Conservation (phyloP, 1,140 invertebrate genomes). For the Himalopsyche phryganea region DNA sequence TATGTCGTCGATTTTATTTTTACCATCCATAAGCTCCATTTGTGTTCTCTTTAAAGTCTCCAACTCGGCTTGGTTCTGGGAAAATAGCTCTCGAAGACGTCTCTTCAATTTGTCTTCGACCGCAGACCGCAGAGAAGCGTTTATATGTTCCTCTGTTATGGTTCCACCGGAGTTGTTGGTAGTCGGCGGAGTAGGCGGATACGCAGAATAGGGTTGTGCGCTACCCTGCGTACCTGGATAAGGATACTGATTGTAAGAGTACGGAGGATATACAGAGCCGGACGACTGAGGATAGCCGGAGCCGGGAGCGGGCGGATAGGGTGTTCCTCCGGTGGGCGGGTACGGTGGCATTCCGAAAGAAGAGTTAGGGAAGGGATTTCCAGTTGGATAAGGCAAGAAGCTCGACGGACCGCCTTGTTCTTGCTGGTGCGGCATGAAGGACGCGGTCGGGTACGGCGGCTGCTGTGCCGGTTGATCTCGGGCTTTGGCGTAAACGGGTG, state of each 20-base stretch:
- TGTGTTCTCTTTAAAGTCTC: slow-evolving; percentile 86
- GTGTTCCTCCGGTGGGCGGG: slow-evolving; percentile 35
- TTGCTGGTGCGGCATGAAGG: slow-evolving; percentile 65
- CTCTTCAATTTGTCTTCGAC: slow-evolving; percentile 91
- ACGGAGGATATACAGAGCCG: neutral
- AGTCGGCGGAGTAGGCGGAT: slow-evolving; percentile 48
- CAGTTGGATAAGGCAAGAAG: slow-evolving; percentile 42
- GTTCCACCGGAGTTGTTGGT: slow-evolving; percentile 60
- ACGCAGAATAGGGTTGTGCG: slow-evolving; percentile 38
- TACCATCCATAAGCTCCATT: slow-evolving; percentile 83
- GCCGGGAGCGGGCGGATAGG: slow-evolving; percentile 37
- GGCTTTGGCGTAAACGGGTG: slow-evolving; percentile 85
- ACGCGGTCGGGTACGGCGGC: slow-evolving; percentile 62
- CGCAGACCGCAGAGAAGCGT: slow-evolving; percentile 88
- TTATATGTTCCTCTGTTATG: slow-evolving; percentile 93
- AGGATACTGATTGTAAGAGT: slow-evolving; percentile 35
- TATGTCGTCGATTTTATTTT: slow-evolving; percentile 78
- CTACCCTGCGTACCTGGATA: slow-evolving; percentile 32
- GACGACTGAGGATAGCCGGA: slow-evolving; percentile 47
- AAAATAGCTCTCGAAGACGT: slow-evolving; percentile 82
- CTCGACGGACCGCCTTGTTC: slow-evolving; percentile 24
- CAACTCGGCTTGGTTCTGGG: slow-evolving; percentile 86
- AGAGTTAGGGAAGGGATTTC: slow-evolving; percentile 44
- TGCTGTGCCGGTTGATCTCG: slow-evolving; percentile 44
- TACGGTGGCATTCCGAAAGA: slow-evolving; percentile 39